Evolutionary conservation across 2,113 vertebrate genomes (phyloP).

Genomic region (Noctilio leporinus): DNA sequence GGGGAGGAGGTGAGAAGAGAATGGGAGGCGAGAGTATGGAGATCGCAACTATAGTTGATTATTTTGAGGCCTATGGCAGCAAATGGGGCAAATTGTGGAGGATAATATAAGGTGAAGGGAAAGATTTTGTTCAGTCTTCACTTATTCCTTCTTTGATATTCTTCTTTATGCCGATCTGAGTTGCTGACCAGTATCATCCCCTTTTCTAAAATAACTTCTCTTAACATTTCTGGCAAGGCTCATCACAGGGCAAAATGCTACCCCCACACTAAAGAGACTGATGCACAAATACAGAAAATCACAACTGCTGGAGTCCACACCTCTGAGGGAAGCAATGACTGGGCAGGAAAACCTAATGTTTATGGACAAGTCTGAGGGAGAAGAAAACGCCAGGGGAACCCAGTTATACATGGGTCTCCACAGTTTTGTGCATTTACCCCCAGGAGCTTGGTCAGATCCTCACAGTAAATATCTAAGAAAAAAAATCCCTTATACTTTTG

Average conservation of each 20-base stretch:
- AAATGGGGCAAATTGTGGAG: too few relatives aligned
- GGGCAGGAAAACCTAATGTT: not conserved
- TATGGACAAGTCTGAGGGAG: not conserved
- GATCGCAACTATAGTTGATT: too few relatives aligned
- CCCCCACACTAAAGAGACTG: not conserved
- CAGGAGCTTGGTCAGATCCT: not conserved
- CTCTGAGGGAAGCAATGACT: not conserved
- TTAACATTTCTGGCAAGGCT: too few relatives aligned
- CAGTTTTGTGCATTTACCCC: not conserved
- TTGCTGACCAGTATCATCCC: not conserved
- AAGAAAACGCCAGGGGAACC: not conserved
- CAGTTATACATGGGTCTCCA: not conserved
- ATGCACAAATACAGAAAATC: not conserved
- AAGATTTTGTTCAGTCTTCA: too few relatives aligned
- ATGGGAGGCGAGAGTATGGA: too few relatives aligned
- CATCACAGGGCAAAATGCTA: not conserved
- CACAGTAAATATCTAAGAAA: not conserved
- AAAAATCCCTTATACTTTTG: not conserved
- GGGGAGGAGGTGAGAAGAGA: too few relatives aligned
- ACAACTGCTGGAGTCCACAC: not conserved
- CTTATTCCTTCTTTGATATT: too few relatives aligned
- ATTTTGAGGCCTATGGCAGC: too few relatives aligned
- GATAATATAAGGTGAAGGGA: too few relatives aligned
- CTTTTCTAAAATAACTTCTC: too few relatives aligned
- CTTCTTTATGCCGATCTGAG: not conserved